These are phyloP conservation scores for Tuberolachnus salignus DNA, from an alignment of 2,888 invertebrate species.

Conservation along the genomic window DNA sequence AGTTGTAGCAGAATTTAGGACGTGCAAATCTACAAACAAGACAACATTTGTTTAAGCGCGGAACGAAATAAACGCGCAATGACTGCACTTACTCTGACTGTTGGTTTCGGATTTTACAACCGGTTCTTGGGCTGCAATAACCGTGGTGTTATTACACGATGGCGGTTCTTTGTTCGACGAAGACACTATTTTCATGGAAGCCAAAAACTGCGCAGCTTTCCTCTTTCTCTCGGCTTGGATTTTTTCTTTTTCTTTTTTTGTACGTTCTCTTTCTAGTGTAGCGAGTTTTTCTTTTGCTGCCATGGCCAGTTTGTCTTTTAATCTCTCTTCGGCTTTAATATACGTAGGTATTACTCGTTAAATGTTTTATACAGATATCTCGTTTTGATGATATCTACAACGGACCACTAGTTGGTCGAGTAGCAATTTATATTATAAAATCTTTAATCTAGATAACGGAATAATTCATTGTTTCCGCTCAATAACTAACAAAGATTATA, in stretches of 20 bases:
- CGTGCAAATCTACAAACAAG: neutral
- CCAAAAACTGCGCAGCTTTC: slow-evolving; percentile 57
- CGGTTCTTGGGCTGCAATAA: neutral
- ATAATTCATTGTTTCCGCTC: too few relatives aligned
- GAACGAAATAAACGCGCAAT: too few relatives aligned
- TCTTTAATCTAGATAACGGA: too few relatives aligned
- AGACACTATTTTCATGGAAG: slow-evolving; percentile 48
- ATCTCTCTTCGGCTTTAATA: slow-evolving; percentile 57
- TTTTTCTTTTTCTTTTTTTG: slow-evolving; percentile 57
- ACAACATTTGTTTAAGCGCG: neutral
- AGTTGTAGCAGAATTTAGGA: neutral
- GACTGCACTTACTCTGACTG: too few relatives aligned
- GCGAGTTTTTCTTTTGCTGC: slow-evolving; percentile 58
- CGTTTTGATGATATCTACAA: too few relatives aligned
- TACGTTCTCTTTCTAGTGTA: slow-evolving; percentile 47
- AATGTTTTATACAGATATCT: neutral
- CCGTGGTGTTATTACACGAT: neutral
- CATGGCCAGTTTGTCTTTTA: slow-evolving; percentile 56
- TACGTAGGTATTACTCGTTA: neutral
- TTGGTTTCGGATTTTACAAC: neutral
- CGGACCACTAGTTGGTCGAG: too few relatives aligned
- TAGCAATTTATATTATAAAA: too few relatives aligned
- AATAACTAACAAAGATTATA: too few relatives aligned
- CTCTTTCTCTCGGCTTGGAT: slow-evolving; percentile 58
- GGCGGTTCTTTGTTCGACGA: neutral